Percentiles rank a stretch among this genome's conserved stretches.
Evolutionary conservation across 2,113 vertebrate genomes (phyloP).

Genomic region (Octodon degus): DNA sequence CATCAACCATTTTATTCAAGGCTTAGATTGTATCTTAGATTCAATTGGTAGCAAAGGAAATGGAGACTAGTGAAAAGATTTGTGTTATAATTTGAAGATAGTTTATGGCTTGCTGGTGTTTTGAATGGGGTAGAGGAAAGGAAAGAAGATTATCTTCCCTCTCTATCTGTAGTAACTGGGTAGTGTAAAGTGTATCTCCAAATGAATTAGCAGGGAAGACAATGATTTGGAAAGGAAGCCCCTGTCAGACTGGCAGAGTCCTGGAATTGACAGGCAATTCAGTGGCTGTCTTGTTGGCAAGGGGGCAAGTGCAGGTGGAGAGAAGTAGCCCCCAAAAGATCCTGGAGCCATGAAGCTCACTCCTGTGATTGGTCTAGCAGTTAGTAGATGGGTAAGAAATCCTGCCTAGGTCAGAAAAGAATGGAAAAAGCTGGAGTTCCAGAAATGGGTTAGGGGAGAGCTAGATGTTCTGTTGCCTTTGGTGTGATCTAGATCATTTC

Average conservation of each 20-base stretch:
- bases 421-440: constrained; percentile 3
- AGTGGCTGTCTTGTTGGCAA: not conserved
- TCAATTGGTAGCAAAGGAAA: constrained; percentile 8
- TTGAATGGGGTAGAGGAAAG: constrained; percentile 9
- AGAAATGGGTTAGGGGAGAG: not conserved
- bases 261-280: not conserved
- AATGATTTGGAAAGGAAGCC: constrained; percentile 39
- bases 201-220: not conserved
- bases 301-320: not conserved
- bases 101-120: not conserved
- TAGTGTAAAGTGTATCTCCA: not conserved
- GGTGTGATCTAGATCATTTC: constrained; percentile 4
- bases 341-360: not conserved
- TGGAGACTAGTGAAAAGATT: constrained; percentile 33
- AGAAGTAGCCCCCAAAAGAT: not conserved
- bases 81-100: constrained; percentile 41
- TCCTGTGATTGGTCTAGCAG: not conserved
- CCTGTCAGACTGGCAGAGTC: not conserved
- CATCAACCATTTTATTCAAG: not conserved
- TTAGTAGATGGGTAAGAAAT: constrained; percentile 43
- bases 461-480: constrained; percentile 33
- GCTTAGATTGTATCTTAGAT: constrained; percentile 7
- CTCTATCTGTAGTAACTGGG: constrained; percentile 47
- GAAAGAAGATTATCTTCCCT: constrained; percentile 31
- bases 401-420: not conserved